Evolutionary conservation across 1,140 invertebrate species (phyloP), one percentile per base, ranked within the genome.

Genomic region (Scaptomyza pallida): DNA sequence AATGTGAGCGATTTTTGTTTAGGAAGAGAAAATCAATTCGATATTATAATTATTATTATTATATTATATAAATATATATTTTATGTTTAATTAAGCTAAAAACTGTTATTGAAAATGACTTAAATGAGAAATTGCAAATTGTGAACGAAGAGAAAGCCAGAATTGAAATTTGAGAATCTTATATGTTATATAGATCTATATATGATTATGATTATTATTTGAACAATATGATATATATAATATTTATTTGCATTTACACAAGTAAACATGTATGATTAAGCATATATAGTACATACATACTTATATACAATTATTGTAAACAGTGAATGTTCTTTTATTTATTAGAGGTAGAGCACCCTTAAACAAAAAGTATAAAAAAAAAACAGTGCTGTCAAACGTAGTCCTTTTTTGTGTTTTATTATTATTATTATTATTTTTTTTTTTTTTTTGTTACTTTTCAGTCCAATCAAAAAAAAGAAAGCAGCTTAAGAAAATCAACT

Each of bases 351-450:
- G n/a, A n/a, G 52, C 63, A 57, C 19, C 40, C 26, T 3, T 26
- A 26, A 26, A 26, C 5, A 26, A 26, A 10, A 30, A 40, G 21
- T 15, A 13, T 41, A 48, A 5, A 40, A 48, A 64, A 54, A 55
- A 63, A 37, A 35, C 35, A 43, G 60, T 71, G 52, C 44, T 65
- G 54, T 72, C 21, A 59, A 72, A 57, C 33, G 63, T 72, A 67
- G 69, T 50, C 30, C n/a, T n/a, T 21, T 12, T 50, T 41, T 9
- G 12, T 33, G 9, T 23, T 15, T n/a, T n/a, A n/a, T n/a, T n/a
- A n/a, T n/a, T n/a, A n/a, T n/a, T n/a, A n/a, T n/a, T n/a, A n/a
- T n/a, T n/a, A n/a, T n/a, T n/a, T 21, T 12, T 50, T 41, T 9
- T 6, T 33, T 4, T 23, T 15, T 41, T 15, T 55, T 33, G n/a